phyloP scores from a whole-genome alignment of 2,113 vertebrate genomes.

The Phasianus colchicus region DNA sequence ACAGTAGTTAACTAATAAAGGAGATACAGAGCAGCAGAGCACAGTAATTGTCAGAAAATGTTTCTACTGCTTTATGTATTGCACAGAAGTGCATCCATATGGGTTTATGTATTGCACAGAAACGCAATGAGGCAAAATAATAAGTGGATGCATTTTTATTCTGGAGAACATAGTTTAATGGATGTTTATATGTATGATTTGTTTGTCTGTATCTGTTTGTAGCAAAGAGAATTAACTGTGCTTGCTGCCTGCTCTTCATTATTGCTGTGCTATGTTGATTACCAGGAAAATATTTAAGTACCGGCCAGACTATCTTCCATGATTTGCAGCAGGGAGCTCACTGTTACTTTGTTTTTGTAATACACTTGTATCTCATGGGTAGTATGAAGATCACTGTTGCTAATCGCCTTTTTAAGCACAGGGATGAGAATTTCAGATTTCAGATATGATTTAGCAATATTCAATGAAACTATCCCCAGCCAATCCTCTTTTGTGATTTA shows the following conservation, averaged over 20 bases:
- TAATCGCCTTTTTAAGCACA: neutral
- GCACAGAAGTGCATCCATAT: neutral
- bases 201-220: no score
- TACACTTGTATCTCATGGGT: accelerated
- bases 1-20: neutral
- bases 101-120: neutral
- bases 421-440: neutral
- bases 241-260: neutral
- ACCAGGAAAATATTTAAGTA: neutral
- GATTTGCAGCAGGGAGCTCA: neutral
- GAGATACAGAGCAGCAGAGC: neutral
- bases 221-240: neutral
- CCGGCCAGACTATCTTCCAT: neutral
- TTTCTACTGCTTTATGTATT: neutral
- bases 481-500: neutral
- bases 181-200: neutral
- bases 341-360: neutral
- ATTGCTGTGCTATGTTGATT: neutral
- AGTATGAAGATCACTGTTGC: neutral
- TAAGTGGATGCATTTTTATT: neutral
- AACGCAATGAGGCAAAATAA: neutral
- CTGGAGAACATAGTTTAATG: neutral
- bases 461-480: neutral
- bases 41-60: neutral
- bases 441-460: neutral